Percentiles rank a stretch among this genome's conserved stretches.
phyloP scores from a whole-genome alignment of 2,888 invertebrate genomes.

The Operophtera brumata region DNA sequence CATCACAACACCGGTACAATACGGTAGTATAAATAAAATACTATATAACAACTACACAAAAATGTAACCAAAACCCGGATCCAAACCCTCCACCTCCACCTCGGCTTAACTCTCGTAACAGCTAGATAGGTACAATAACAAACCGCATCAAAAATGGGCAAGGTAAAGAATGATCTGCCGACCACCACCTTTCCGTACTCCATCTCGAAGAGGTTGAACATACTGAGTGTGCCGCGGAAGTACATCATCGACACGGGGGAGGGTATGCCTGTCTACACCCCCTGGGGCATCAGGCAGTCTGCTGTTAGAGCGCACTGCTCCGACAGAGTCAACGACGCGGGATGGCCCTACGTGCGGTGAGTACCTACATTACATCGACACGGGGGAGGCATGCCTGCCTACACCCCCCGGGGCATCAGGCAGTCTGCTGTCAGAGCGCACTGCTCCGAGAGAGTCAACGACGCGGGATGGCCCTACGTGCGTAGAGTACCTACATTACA shows the following conservation, averaged over 20 bases:
- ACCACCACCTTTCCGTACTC: conserved; percentile 56
- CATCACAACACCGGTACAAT: conserved; percentile 1
- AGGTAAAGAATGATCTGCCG: conserved; percentile 54
- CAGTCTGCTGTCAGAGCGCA: conserved; percentile 53
- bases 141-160: conserved; percentile 46
- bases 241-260: conserved; percentile 48
- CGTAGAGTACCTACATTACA: conserved; percentile 62
- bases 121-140: too few relatives aligned
- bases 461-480: conserved; percentile 63
- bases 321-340: conserved; percentile 60
- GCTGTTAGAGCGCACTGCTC: conserved; percentile 47
- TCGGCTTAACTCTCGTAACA: too few relatives aligned
- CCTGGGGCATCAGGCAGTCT: conserved; percentile 54
- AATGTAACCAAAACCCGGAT: conserved; percentile 22
- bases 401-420: conserved; percentile 51
- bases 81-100: conserved; percentile 31
- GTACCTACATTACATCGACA: conserved; percentile 46
- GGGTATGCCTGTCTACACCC: conserved; percentile 54
- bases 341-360: conserved; percentile 67
- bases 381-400: conserved; percentile 54
- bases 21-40: too few relatives aligned
- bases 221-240: conserved; percentile 56
- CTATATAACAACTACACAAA: neutral
- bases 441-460: conserved; percentile 53
- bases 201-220: conserved; percentile 52